Evolutionary conservation across 2,888 invertebrate genomes (phyloP).

Genomic region (Hemicrepidius hirtus): DNA sequence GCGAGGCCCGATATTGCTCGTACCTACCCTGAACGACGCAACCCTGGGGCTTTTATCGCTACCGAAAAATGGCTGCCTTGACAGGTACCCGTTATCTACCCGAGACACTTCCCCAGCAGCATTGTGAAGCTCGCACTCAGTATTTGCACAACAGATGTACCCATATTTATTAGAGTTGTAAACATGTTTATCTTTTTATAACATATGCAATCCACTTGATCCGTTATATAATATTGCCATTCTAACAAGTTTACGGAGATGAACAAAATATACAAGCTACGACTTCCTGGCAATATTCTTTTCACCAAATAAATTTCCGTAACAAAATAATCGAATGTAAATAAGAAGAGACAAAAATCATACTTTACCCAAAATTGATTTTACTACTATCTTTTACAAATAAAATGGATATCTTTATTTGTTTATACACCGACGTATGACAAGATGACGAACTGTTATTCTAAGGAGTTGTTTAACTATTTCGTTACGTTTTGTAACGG

Average conservation of each 20-base stretch:
- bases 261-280: not conserved
- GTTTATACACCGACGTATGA: no score
- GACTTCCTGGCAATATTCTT: no score
- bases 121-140: conserved; percentile 43
- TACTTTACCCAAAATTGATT: no score
- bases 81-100: conserved; percentile 48
- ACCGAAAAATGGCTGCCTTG: conserved; percentile 49
- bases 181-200: conserved; percentile 43
- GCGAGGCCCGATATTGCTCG: conserved; percentile 37
- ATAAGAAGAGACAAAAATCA: no score
- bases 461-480: no score
- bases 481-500: no score
- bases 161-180: conserved; percentile 47
- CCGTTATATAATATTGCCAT: conserved; percentile 10
- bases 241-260: conserved; percentile 13
- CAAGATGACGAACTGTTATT: no score
- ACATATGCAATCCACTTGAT: conserved; percentile 39
- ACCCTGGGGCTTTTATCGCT: conserved; percentile 47
- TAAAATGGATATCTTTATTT: no score
- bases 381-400: no score
- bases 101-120: conserved; percentile 43
- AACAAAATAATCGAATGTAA: no score
- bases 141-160: conserved; percentile 47
- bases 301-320: no score
- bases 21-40: conserved; percentile 41